These are phyloP conservation scores for Brachyalestes nurse DNA, from an alignment of 2,797 vertebrate species.

Conservation along the genomic window DNA sequence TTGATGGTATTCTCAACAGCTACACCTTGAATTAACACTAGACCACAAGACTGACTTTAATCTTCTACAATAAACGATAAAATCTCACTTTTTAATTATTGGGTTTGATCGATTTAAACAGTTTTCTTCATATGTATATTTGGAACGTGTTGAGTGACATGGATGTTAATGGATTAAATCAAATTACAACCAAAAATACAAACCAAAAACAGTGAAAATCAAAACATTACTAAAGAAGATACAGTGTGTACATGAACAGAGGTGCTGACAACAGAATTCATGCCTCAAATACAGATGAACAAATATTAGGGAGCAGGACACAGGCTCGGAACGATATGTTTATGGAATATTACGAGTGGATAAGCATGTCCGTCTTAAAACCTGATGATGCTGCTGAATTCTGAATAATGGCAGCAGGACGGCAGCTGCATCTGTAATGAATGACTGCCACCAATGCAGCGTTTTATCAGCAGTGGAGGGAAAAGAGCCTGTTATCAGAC, in stretches of 20 bases:
- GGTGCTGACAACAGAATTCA: background rate
- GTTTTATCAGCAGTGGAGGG: conserved; percentile 11
- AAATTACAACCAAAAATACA: no score
- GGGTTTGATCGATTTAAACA: no score
- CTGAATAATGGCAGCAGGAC: conserved; percentile 21
- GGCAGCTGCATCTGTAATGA: conserved; percentile 28
- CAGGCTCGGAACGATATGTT: background rate
- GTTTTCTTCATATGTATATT: no score
- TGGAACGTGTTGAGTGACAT: no score
- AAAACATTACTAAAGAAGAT: background rate
- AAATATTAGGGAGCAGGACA: background rate
- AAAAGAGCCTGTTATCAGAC: conserved; percentile 12
- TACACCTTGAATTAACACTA: no score
- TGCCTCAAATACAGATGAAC: background rate
- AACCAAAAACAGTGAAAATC: no score
- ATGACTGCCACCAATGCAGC: conserved; percentile 5
- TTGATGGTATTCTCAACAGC: no score
- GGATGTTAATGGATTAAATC: background rate
- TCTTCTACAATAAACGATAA: no score
- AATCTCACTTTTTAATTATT: no score
- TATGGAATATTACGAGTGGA: background rate
- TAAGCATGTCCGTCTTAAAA: conserved; percentile 8
- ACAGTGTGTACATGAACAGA: background rate
- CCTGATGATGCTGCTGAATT: conserved; percentile 4
- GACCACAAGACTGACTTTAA: no score